Evolutionary conservation across 2,113 vertebrate genomes (phyloP).

Genomic region (Ceyx melanurus): DNA sequence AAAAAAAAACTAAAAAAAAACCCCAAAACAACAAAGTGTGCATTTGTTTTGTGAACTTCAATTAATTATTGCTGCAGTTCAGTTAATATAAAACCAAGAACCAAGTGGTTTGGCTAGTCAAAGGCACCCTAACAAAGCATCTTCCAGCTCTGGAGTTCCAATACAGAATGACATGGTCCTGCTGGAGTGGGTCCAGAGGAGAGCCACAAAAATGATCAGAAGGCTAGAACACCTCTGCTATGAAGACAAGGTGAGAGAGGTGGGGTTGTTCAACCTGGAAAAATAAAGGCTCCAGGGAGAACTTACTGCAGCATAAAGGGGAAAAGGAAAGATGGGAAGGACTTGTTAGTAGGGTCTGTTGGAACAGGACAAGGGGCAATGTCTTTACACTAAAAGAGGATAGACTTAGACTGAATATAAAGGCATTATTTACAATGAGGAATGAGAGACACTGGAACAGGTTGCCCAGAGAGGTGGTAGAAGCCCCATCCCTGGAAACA

Average conservation of each 20-base stretch:
- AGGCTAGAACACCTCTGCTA: neutral
- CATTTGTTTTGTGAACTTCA: neutral
- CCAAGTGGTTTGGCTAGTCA: neutral
- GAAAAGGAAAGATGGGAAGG: neutral
- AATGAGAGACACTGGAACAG: neutral
- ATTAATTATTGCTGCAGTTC: neutral
- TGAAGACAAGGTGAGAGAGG: neutral
- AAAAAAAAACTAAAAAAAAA: neutral
- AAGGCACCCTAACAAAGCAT: neutral
- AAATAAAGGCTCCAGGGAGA: neutral
- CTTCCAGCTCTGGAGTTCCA: neutral
- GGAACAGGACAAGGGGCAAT: neutral
- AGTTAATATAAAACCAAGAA: neutral
- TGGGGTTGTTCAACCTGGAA: neutral
- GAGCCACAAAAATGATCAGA: neutral
- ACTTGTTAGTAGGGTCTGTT: neutral
- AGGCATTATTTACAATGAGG: neutral
- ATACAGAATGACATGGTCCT: neutral
- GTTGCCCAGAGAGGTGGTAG: neutral
- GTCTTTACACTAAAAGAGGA: neutral
- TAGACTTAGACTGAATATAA: neutral
- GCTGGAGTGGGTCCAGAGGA: neutral
- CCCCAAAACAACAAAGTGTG: neutral
- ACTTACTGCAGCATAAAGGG: no score
- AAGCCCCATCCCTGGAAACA: neutral